Base-by-base conservation (phyloP, 1,140 invertebrate species). In the Ceratosolen fusciceps region DNA sequence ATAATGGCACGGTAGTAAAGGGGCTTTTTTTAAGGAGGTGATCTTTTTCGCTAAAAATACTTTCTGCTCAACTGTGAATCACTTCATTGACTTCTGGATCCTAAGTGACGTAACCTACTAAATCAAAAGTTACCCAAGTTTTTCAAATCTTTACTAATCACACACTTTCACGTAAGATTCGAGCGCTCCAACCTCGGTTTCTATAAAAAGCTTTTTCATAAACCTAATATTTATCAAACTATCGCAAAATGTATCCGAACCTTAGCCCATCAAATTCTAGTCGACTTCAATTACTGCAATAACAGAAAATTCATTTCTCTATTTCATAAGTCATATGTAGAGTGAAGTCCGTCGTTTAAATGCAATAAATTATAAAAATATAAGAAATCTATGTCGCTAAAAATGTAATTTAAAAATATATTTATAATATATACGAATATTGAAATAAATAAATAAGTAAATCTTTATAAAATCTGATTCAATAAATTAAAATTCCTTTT, bases 41-140 rank as follows among this genome's bases (percentile, higher is more conserved):
- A 52, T 49, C 62, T 31, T 74, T 68, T 80, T 58, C 43, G 60
- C 52, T 80, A 80, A 58, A 80, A 74, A 80, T 70, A 80, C 52
- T 67, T 34, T n/a, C 16, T 52, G 7, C 34, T 72, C 31, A 14
- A 8, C 10, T 31, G 24, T 65, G 60, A 75, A 47, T 75, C 56
- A 65, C 47, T 75, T 60, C 58, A 60, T 60, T 49, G 74, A n/a
- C 10, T 75, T 24, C 60, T 65, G 47, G 60, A 75, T 8, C 29
- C 9, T 26, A 19, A 75, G 24, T 75, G 58, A 75, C 74, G 74
- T 47, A 75, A 67, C 21, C 12, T 29, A 67, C 43, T 24, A 52
- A 67, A 75, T 52, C 60, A 5, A 65, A 75, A 62, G 19, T 31
- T 56, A 31, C 74, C 31, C 8, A 52, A 75, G 16, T 16, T 75